Percentiles rank a stretch among this genome's conserved stretches.
These are phyloP conservation scores for Heliconius congener DNA, from an alignment of 1,140 invertebrate species.

Conservation along the genomic window DNA sequence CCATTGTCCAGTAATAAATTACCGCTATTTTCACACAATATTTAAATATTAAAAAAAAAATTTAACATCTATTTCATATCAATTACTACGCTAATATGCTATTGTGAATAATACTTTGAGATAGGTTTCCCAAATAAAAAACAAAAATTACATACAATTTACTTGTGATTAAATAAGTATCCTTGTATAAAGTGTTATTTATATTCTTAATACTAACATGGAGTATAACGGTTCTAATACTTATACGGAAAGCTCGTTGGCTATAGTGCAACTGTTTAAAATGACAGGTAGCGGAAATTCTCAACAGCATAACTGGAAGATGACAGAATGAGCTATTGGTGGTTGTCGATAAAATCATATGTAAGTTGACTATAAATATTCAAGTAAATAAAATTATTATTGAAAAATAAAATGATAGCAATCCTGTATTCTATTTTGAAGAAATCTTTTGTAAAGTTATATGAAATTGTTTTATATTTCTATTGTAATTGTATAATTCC, in stretches of 20 bases:
- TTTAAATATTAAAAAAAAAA: too few relatives aligned
- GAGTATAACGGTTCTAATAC: constrained; percentile 28
- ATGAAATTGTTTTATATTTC: too few relatives aligned
- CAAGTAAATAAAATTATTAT: not conserved
- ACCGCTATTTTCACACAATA: too few relatives aligned
- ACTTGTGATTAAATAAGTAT: not conserved
- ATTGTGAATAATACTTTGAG: too few relatives aligned
- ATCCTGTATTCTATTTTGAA: too few relatives aligned
- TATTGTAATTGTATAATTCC: too few relatives aligned
- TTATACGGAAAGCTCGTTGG: constrained; percentile 27
- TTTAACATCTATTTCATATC: too few relatives aligned
- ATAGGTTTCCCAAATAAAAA: not conserved
- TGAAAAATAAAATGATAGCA: not conserved
- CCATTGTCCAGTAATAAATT: too few relatives aligned
- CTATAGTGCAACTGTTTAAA: constrained; percentile 21
- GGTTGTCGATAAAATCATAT: not conserved
- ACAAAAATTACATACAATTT: not conserved
- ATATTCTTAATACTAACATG: constrained; percentile 14
- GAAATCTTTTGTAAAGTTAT: too few relatives aligned
- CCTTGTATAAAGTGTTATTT: not conserved
- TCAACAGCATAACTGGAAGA: constrained; percentile 21
- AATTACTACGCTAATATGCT: too few relatives aligned
- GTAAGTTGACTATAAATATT: not conserved
- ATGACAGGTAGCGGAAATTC: constrained; percentile 33
- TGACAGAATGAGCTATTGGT: constrained; percentile 14